Evolutionary conservation across 2,113 vertebrate species (phyloP).

Genomic region (Perca schrenkii): DNA sequence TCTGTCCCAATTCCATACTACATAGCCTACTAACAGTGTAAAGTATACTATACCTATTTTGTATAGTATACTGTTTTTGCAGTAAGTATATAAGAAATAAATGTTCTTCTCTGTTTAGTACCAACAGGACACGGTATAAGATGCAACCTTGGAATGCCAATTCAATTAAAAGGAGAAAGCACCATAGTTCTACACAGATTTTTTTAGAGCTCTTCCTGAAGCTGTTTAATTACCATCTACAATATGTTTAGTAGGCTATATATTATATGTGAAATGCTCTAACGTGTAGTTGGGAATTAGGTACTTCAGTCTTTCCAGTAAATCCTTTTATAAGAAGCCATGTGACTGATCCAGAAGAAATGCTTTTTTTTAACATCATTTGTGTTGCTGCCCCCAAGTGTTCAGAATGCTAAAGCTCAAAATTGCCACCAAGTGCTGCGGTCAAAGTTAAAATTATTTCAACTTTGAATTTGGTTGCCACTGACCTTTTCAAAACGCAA

Average conservation of each 20-base stretch:
- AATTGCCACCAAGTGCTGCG: neutral
- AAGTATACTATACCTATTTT: neutral
- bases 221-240: neutral
- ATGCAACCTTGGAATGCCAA: conserved; percentile 16
- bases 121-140: neutral
- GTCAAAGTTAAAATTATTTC: neutral
- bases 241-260: neutral
- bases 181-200: too few relatives aligned
- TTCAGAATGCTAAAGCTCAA: neutral
- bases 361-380: neutral
- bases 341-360: neutral
- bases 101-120: neutral
- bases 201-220: neutral
- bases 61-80: neutral
- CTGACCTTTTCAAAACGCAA: neutral
- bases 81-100: neutral
- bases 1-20: neutral
- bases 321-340: neutral
- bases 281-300: neutral
- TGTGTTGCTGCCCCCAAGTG: too few relatives aligned
- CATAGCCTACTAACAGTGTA: neutral
- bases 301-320: neutral
- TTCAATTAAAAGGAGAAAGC: conserved; percentile 9
- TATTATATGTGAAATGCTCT: neutral
- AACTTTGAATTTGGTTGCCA: neutral